Base-by-base conservation (phyloP, 2,888 invertebrate genomes). In the Trypoxylon attenuatum region DNA sequence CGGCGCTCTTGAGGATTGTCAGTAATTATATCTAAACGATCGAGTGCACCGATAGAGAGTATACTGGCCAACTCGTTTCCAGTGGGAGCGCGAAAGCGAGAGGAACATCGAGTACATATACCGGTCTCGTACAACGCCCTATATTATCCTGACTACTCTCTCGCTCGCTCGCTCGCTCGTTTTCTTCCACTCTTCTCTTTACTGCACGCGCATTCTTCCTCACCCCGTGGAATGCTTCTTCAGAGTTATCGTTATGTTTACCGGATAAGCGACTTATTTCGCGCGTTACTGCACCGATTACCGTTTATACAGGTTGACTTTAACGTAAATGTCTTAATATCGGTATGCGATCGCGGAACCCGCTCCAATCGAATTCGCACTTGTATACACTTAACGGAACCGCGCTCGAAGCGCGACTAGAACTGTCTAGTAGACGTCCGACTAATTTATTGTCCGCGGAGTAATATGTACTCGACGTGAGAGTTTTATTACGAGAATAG, bases 21-120 rank as follows among this genome's bases (percentile, higher is more conserved):
- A 50, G 75, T 80, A 80, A 80, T 80, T 80, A 79, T 79, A 77
- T 80, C 73, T 76, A 76, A 77, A 76, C 73, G 80, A 76, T 79
- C 79, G 70, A 69, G 62, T 65, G 65, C 56, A 54, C 53, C 71
- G 69, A 78, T 70, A 67, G 41, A 51, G 52, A 51, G 58, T 10
- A 57, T 49, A 49, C 58, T 51, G 23, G 45, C 53, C 53, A 65
- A 57, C 57, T 64, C 56, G 61, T 67, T 71, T 57, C 19, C 22
- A 19, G 25, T 6, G 33, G 60, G 52, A 25, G 49, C 53, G 15
- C 13, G 33, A 33, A 33, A 33, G 52, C 43, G 63, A 65, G 60
- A 46, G 42, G 39, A 33, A 57, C 53, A 55, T 13, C 45, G 57
- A 67, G 27, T 23, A 8, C 33, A 39, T 10, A 67, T 61, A 66